Conservation (phyloP, 2,888 invertebrate species). For the Acronicta psi region DNA sequence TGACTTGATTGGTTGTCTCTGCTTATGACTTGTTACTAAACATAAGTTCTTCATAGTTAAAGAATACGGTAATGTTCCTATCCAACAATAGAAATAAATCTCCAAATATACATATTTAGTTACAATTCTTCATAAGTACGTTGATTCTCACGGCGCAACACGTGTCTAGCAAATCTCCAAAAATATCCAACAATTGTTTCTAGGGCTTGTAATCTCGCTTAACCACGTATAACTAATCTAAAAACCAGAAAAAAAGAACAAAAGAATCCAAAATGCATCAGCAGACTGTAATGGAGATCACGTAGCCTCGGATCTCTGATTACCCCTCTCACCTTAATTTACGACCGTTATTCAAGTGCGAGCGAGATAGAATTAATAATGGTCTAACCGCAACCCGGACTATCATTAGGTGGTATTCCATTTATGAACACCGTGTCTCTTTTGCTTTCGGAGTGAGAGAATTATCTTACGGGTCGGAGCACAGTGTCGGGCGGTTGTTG, state of each 20-base stretch:
- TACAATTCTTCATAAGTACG: slow-evolving; percentile 17
- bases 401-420: slow-evolving; percentile 84
- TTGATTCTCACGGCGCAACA: slow-evolving; percentile 39
- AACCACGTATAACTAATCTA: slow-evolving; percentile 77
- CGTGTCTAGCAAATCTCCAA: slow-evolving; percentile 42
- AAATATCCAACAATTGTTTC: slow-evolving; percentile 58
- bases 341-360: slow-evolving; percentile 67
- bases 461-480: slow-evolving; percentile 29
- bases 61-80: too few species aligned
- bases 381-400: slow-evolving; percentile 82
- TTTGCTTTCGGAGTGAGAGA: slow-evolving; percentile 32
- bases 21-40: too few species aligned
- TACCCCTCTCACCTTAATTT: slow-evolving; percentile 80
- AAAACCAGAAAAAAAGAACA: slow-evolving; percentile 78
- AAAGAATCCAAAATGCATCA: slow-evolving; percentile 83
- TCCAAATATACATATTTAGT: slow-evolving; percentile 26
- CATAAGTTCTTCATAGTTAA: background rate
- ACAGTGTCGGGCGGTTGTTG: slow-evolving; percentile 34
- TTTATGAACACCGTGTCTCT: slow-evolving; percentile 66
- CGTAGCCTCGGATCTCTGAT: slow-evolving; percentile 81
- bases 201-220: slow-evolving; percentile 63
- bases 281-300: slow-evolving; percentile 86
- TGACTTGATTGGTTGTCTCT: too few species aligned
- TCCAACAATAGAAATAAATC: slow-evolving; percentile 1
- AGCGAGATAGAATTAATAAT: slow-evolving; percentile 83